A percentile compares a stretch with the other conserved stretches of the same genome.
Conservation (phyloP, 2,888 invertebrate species). For the Endomychus coccineus region DNA sequence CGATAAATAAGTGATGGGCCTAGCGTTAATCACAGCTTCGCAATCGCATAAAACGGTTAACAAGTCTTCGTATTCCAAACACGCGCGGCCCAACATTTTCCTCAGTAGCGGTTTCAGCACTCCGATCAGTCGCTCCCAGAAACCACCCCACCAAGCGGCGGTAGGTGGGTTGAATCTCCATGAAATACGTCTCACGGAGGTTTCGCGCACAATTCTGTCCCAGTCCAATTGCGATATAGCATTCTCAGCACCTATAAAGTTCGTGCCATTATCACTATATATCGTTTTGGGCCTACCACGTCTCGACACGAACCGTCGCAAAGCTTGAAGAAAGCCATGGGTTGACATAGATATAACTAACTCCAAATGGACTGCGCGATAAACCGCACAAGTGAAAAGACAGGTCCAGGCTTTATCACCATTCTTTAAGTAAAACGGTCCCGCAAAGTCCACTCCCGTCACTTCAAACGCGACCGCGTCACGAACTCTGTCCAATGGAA, state of each 20-base stretch:
- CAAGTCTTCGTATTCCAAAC: conserved; percentile 27
- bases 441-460: conserved; percentile 38
- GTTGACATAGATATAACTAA: conserved; percentile 29
- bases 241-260: conserved; percentile 34
- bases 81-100: conserved; percentile 32
- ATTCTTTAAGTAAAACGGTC: conserved; percentile 32
- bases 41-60: conserved; percentile 26
- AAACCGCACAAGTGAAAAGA: conserved; percentile 39
- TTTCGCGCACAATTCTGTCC: conserved; percentile 20
- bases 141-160: conserved; percentile 43
- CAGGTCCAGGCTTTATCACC: conserved; percentile 31
- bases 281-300: conserved; percentile 32
- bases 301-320: conserved; percentile 33
- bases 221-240: conserved; percentile 25
- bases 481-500: too few species aligned
- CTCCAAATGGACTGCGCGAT: conserved; percentile 38
- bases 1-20: conserved; percentile 24
- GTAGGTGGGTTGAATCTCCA: conserved; percentile 38
- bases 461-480: too few species aligned
- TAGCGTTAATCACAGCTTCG: conserved; percentile 33
- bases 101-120: conserved; percentile 35
- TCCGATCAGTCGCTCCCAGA: conserved; percentile 39
- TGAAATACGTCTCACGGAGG: conserved; percentile 20
- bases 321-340: conserved; percentile 28
- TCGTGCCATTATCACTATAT: conserved; percentile 33